Percentiles rank a stretch among this genome's conserved stretches.
Evolutionary conservation across 2,113 vertebrate species (phyloP).

Genomic region (Rhipidura dahli): DNA sequence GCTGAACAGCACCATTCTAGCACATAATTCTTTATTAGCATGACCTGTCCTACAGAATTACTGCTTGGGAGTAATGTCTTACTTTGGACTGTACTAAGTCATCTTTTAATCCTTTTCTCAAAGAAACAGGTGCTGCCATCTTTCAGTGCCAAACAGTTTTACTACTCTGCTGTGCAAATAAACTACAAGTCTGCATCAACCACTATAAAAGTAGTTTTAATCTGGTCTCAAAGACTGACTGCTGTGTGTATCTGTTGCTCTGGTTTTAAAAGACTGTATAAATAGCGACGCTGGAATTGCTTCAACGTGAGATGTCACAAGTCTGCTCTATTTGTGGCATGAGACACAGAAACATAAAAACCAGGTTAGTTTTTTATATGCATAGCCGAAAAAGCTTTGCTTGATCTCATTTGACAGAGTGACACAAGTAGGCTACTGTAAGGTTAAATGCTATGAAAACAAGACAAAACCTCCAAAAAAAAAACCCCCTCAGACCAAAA

Average conservation of each 20-base stretch:
- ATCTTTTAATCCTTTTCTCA: neutral
- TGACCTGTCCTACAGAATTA: neutral
- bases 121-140: neutral
- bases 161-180: neutral
- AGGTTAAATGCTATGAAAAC: neutral
- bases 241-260: neutral
- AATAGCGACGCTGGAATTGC: neutral
- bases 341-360: neutral
- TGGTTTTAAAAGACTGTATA: neutral
- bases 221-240: neutral
- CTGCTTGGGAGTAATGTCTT: neutral
- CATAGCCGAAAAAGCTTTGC: neutral
- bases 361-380: slow-evolving; percentile 8
- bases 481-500: neutral
- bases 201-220: neutral
- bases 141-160: neutral
- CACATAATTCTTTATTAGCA: neutral
- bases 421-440: slow-evolving; percentile 8
- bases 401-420: neutral
- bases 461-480: neutral
- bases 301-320: neutral
- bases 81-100: neutral
- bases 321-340: neutral
- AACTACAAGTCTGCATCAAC: neutral
- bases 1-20: neutral